Percentiles rank a stretch among this genome's conserved stretches.
These are phyloP conservation scores for Trichonephila clavipes DNA, from an alignment of 1,140 invertebrate species.

Conservation along the genomic window DNA sequence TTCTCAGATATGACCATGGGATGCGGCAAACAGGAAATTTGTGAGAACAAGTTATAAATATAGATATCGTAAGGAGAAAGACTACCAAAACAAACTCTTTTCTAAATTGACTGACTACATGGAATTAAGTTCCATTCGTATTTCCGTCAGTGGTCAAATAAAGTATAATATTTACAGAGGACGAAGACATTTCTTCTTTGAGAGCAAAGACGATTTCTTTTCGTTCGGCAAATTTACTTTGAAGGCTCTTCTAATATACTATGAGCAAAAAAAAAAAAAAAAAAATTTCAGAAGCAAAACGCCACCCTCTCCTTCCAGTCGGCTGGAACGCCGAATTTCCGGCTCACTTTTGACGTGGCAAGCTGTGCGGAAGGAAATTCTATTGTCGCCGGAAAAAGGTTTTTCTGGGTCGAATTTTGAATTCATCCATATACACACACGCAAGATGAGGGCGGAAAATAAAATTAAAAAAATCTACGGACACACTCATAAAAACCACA, in stretches of 20 bases:
- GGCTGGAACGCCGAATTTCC: slow-evolving; percentile 62
- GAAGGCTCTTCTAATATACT: slow-evolving; percentile 25
- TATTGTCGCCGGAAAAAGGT: slow-evolving; percentile 72
- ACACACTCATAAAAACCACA: background rate
- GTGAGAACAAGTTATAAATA: no score
- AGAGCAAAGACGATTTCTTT: slow-evolving; percentile 35
- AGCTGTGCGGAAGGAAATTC: slow-evolving; percentile 62
- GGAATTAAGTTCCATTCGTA: slow-evolving; percentile 21
- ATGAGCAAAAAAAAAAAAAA: background rate
- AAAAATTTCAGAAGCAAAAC: slow-evolving; percentile 28
- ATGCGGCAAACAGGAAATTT: no score
- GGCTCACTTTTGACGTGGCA: slow-evolving; percentile 54
- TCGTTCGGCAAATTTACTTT: slow-evolving; percentile 38
- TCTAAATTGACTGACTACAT: background rate
- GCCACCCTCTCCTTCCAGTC: slow-evolving; percentile 36
- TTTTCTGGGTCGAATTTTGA: slow-evolving; percentile 47
- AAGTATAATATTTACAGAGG: slow-evolving; percentile 35
- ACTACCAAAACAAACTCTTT: background rate
- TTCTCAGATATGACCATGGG: no score
- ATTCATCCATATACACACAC: slow-evolving; percentile 31
- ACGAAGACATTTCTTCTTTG: slow-evolving; percentile 1
- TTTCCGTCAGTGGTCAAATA: slow-evolving; percentile 14
- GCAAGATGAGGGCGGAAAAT: background rate
- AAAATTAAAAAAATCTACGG: background rate
- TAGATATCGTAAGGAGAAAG: background rate